Base-by-base conservation (phyloP, 2,888 invertebrate genomes). In the Epistrophella euchroma region DNA sequence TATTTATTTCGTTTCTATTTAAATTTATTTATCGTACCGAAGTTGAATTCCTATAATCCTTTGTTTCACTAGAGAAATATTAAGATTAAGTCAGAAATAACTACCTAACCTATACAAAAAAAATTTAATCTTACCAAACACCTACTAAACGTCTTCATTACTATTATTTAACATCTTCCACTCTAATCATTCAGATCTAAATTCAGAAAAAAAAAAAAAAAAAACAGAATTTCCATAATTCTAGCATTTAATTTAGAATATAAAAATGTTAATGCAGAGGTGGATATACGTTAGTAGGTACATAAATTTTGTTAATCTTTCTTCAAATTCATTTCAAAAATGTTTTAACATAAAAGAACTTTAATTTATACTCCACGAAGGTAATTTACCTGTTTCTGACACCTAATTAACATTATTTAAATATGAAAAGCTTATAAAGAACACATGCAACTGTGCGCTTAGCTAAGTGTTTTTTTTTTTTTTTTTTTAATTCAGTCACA, bases 301-400 rank as follows among this genome's bases (percentile, higher is more conserved):
- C 37, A 60, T 40, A 60, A 37, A 60, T 60, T 60, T 40, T 22
- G 22, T 40, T 60, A 40, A 60, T 60, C 60, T 40, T 60, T 60
- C 15, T 37, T 37, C 15, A 35, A 58, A 58, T 37, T 37, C 58
- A 58, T 37, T 40, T 2, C 9, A 52, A 52, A 50, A 52, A 52
- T 25, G 52, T 52, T 52, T 28, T 52, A 37, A 4, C 35, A 19
- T 58, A 22, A 60, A 35, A 17, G 22, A 60, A 40, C 15, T 60
- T 60, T 22, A 40, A 22, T 40, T 22, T 40, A 60, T 19, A 37
- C 58, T 19, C 9, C 6, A 58, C n/a, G 58, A 22, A 60, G 60
- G 40, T 22, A 58, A 13, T 58, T 19, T 19, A 22, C 37, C 37
- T 13, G 58, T 58, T 58, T 40, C 22, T 32, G 22, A 22, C 60